Base-by-base conservation (phyloP, 2,113 vertebrate genomes). In the Azemiops feae region DNA sequence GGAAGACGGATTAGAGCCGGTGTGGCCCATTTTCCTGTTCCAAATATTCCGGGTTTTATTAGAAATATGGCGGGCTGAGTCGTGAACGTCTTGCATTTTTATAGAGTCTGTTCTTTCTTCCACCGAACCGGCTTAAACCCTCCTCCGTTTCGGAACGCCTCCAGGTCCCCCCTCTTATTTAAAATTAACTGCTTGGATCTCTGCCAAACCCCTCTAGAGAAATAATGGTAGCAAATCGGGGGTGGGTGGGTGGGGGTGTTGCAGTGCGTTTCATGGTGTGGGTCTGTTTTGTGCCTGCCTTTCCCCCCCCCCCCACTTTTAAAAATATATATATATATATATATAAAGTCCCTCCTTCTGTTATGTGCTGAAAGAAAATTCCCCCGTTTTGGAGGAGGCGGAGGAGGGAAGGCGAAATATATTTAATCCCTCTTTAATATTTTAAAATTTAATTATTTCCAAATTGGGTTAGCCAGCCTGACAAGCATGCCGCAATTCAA, bases 391-490 rank as follows among this genome's bases (percentile, higher is more conserved):
- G 96, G 14, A 94, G 93, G 96, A 94, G 94, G 94, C 89, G 94
- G 95, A 95, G 92, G 89, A 81, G 92, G 88, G 94, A 94, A 91
- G 95, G 95, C 95, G 95, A 96, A 96, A 95, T 95, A 94, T 94
- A 96, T 96, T 96, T 97, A 96, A 96, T 96, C 95, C 94, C 96
- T 96, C 96, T 96, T 96, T 97, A 95, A 96, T 97, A 96, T 96
- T 97, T 96, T 96, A 96, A 97, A 97, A 94, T 97, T 97, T 97
- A 97, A 97, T 97, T 96, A 95, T 97, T 95, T 96, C 96, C 96
- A 96, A 97, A 97, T 96, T 96, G 96, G 97, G 96, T 97, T 97
- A 97, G 95, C 25, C 58, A 96, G 97, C 95, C 95, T 95, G 96
- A 96, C 94, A 95, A 95, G 96, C 95, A 95, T 93, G 94, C 96